Evolutionary conservation across 2,113 vertebrate genomes (phyloP), one percentile per base, ranked within the genome.

Genomic region (Stomatorhinus ivindoensis): DNA sequence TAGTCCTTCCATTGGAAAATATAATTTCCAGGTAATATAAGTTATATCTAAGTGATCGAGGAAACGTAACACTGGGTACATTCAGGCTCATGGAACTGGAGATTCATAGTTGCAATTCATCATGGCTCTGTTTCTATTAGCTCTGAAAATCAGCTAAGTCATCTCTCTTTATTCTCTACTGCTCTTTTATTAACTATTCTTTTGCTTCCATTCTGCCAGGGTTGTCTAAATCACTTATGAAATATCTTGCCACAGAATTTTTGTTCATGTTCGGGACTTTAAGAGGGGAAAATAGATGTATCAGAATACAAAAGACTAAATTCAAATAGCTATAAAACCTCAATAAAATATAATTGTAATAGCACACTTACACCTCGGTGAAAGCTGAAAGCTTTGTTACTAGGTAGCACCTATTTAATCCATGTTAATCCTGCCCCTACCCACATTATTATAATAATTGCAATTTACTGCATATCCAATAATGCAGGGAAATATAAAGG

Each of bases 381-480:
- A 89, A 51, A 80, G 84, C 10, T 24, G 46, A 76, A 31, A 89
- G 39, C 73, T 76, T 17, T 44, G 9, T 42, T 24, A 21, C 21
- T 13, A 13, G 15, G 48, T 76, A 55, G 53, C 42, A 27, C 42
- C 82, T 65, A 27, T 80, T 86, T 47, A 42, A 53, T 87, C 58
- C 44, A 73, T 58, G 27, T 90, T 88, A 90, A 91, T 92, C 91
- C 92, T 90, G 91, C 92, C 93, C 90, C 91, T 90, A 92, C 92
- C 92, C 90, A 91, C 89, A 92, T 93, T 94, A 90, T 93, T 94
- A 91, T 92, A 93, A 94, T 94, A 94, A 95, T 93, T 91, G 90
- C 91, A 93, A 95, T 95, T 94, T 93, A 94, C 92, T 91, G 93
- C 92, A 76, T 83, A 47, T 93, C 85, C 10, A 82, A 92, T 93